Percentiles rank a stretch among this genome's conserved stretches.
Conservation (phyloP, 2,888 invertebrate genomes). For the Cabera pusaria region DNA sequence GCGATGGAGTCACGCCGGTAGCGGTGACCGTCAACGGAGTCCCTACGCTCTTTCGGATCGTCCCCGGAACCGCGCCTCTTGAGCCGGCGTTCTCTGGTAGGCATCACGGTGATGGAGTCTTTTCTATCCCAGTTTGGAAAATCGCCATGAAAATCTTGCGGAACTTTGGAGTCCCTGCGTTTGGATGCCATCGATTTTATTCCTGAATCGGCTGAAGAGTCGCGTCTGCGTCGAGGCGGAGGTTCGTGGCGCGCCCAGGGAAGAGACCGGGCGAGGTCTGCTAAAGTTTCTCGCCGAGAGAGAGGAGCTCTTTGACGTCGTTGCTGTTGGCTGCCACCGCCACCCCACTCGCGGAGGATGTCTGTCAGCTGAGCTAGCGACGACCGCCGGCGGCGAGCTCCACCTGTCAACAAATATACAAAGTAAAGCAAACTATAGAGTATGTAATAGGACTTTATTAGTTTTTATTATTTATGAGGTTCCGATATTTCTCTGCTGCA, state of each 20-base stretch:
- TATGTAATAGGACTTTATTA: no score
- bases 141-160: slow-evolving; percentile 87
- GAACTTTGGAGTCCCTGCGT: slow-evolving; percentile 88
- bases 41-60: slow-evolving; percentile 80
- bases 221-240: slow-evolving; percentile 89
- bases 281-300: slow-evolving; percentile 92
- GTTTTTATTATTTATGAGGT: no score
- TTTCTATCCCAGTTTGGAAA: slow-evolving; percentile 89
- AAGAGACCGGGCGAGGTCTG: slow-evolving; percentile 92
- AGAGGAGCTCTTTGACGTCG: slow-evolving; percentile 86
- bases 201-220: slow-evolving; percentile 94
- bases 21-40: slow-evolving; percentile 87
- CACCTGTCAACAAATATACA: no score
- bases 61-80: slow-evolving; percentile 86
- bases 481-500: no score
- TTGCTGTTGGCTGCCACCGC: slow-evolving; percentile 80
- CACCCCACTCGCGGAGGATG: slow-evolving; percentile 94
- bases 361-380: slow-evolving; percentile 95
- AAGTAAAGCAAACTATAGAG: no score
- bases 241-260: slow-evolving; percentile 89
- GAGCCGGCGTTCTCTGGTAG: slow-evolving; percentile 70
- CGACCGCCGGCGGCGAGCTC: slow-evolving; percentile 89
- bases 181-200: slow-evolving; percentile 89
- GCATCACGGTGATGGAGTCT: slow-evolving; percentile 84
- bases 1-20: slow-evolving; percentile 87